Percentiles rank a stretch among this genome's conserved stretches.
Evolutionary conservation across 2,113 vertebrate species (phyloP).

Genomic region (Rutilus rutilus): DNA sequence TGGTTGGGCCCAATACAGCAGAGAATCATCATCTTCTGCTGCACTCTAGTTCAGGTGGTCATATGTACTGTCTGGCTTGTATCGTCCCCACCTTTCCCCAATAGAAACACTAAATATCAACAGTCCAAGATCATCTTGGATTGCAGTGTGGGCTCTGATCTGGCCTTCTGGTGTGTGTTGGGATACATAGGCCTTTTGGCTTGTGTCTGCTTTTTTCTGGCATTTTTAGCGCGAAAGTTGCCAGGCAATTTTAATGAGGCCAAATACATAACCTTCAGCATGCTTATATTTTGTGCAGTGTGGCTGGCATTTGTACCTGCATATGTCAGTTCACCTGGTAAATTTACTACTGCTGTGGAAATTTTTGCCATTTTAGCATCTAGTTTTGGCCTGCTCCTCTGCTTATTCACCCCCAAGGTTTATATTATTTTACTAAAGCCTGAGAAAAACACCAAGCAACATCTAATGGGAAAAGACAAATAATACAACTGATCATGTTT

Average conservation of each 20-base stretch:
- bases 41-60: slow-evolving; percentile 54
- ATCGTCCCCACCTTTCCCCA: slow-evolving; percentile 57
- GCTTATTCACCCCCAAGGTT: slow-evolving; percentile 50
- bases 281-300: slow-evolving; percentile 65
- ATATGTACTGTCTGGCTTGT: slow-evolving; percentile 61
- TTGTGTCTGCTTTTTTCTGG: slow-evolving; percentile 59
- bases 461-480: slow-evolving; percentile 50
- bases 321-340: slow-evolving; percentile 63
- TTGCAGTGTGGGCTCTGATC: slow-evolving; percentile 59
- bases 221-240: slow-evolving; percentile 58
- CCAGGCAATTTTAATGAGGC: slow-evolving; percentile 64
- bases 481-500: not conserved
- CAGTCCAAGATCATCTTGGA: slow-evolving; percentile 62
- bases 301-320: slow-evolving; percentile 63
- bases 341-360: slow-evolving; percentile 60
- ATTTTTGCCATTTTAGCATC: slow-evolving; percentile 54
- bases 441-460: slow-evolving; percentile 52
- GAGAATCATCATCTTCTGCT: slow-evolving; percentile 56
- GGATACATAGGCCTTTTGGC: slow-evolving; percentile 62
- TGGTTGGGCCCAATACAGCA: slow-evolving; percentile 61
- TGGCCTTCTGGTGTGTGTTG: slow-evolving; percentile 61
- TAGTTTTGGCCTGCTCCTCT: slow-evolving; percentile 50
- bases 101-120: slow-evolving; percentile 55
- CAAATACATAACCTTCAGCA: slow-evolving; percentile 65
- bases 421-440: slow-evolving; percentile 53